Base-by-base conservation (phyloP, 2,888 invertebrate genomes). In the Trisateles emortualis region DNA sequence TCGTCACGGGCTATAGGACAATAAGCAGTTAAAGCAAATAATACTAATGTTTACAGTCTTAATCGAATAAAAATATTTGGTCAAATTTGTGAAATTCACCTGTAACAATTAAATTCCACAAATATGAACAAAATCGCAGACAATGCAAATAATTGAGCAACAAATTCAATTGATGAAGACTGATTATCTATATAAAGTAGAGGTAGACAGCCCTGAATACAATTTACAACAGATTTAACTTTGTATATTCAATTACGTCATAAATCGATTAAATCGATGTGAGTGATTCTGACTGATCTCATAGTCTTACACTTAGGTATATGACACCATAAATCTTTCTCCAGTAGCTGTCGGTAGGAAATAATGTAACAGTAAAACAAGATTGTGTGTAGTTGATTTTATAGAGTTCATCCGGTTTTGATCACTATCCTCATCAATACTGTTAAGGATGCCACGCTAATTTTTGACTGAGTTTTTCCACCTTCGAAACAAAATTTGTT, bases 181-280 rank as follows among this genome's bases (percentile, higher is more conserved):
- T 6, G 8, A 26, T 19, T 8, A 8, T 6, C 8, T 3, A 26
- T 8, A 26, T 26, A 26, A 6, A 26, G 6, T 3, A 19, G 9
- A 3, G 8, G 8, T 26, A 26, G 60, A 53, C 61, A 62, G 2
- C 53, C 49, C 53, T 65, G 33, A 59, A 52, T 38, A 49, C 33
- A 32, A 44, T 46, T 13, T n/a, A 24, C n/a, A 53, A 10, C 13
- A 40, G 22, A 50, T 50, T 50, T 67, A 52, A 50, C 47, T 43
- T 26, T 19, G 46, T 63, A 57, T 40, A 63, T 42, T 39, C 16
- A 46, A 48, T 26, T 3, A 26, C 26, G 26, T 26, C 57, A 64
- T 63, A 43, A 52, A 41, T 48, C 29, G 56, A 26, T 10, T 38
- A 10, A 48, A 9, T 5, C 5, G 43, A 47, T 66, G 32, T 32